phyloP scores from a whole-genome alignment of 2,113 vertebrate genomes.

The Menura novaehollandiae region DNA sequence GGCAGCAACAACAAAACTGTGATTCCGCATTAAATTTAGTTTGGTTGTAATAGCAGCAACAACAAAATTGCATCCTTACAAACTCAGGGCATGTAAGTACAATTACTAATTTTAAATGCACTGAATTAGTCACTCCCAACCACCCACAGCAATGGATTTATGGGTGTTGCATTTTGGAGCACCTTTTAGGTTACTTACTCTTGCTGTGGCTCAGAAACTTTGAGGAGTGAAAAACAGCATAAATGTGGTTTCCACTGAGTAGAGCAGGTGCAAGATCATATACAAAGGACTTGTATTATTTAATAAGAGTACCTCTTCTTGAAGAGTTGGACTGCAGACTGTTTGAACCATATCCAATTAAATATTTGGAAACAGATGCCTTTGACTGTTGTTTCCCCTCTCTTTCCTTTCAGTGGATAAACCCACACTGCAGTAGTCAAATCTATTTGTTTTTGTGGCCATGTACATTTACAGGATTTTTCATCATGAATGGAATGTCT shows the following conservation, averaged over 20 bases:
- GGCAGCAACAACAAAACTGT: background rate
- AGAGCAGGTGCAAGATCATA: background rate
- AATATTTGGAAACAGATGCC: conserved; percentile 31
- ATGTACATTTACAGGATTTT: background rate
- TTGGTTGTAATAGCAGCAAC: background rate
- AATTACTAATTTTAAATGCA: background rate
- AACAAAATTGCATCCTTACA: background rate
- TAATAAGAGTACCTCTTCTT: background rate
- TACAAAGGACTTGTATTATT: background rate
- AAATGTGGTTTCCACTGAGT: background rate
- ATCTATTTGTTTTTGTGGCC: background rate
- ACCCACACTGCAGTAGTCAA: background rate
- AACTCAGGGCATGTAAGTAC: background rate
- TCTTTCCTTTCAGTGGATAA: background rate
- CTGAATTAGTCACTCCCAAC: background rate
- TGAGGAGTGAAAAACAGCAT: background rate
- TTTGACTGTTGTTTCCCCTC: background rate
- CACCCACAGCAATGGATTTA: background rate
- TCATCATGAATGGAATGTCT: rapidly evolving
- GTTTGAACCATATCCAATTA: conserved; percentile 29
- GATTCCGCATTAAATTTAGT: background rate
- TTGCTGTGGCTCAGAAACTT: background rate
- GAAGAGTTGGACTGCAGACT: background rate
- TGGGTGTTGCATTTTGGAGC: background rate
- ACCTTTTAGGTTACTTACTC: background rate